Percentiles rank a stretch among this genome's conserved stretches.
These are phyloP conservation scores for Mus spicilegus DNA, from an alignment of 2,113 vertebrate genomes.

Conservation along the genomic window DNA sequence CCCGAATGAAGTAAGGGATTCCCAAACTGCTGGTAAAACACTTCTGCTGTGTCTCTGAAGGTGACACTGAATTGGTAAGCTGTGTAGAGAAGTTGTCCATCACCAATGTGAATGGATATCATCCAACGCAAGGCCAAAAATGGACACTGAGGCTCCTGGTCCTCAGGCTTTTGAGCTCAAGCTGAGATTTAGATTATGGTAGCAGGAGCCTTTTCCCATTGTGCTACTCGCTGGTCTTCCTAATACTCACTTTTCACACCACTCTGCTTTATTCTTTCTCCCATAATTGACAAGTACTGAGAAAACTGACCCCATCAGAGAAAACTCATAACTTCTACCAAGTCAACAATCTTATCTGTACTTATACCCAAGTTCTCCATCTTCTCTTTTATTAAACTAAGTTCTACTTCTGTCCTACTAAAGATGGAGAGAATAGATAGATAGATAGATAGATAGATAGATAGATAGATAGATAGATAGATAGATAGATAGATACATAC, in stretches of 20 bases:
- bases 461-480: neutral
- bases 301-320: neutral
- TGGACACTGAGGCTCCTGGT: neutral
- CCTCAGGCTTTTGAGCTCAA: neutral
- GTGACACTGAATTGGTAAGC: neutral
- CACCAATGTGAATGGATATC: neutral
- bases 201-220: neutral
- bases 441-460: neutral
- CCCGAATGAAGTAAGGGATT: neutral
- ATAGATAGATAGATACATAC: neutral
- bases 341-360: conserved; percentile 14
- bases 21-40: neutral
- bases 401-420: neutral
- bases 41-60: neutral
- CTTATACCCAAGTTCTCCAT: neutral
- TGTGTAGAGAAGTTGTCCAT: neutral
- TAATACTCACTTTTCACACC: neutral
- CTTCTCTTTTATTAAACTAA: conserved; percentile 55
- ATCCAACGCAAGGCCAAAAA: neutral
- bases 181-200: neutral
- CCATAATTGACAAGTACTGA: neutral
- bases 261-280: neutral
- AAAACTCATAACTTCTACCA: neutral
- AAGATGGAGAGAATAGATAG: neutral
- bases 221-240: neutral